These are phyloP conservation scores for Drosophila saltans DNA, from an alignment of 1,140 invertebrate genomes.

Conservation along the genomic window DNA sequence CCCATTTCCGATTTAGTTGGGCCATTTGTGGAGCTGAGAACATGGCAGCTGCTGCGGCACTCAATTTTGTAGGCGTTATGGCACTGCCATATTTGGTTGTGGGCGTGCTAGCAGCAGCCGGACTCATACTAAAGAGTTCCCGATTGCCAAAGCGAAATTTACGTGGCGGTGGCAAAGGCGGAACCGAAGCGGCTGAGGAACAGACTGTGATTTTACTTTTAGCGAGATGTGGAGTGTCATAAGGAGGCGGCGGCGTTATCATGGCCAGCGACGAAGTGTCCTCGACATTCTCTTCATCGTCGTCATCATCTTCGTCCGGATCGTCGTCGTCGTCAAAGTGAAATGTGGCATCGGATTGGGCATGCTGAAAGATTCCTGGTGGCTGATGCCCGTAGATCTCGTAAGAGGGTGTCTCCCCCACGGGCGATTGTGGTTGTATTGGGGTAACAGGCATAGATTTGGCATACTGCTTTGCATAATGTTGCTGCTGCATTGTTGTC, in stretches of 20 bases:
- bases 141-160: slow-evolving; percentile 76
- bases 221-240: slow-evolving; percentile 65
- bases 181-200: slow-evolving; percentile 10
- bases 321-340: slow-evolving; percentile 32
- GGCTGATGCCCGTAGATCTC: slow-evolving; percentile 58
- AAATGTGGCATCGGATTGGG: slow-evolving; percentile 49
- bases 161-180: slow-evolving; percentile 63
- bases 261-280: slow-evolving; percentile 77
- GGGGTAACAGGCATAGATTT: slow-evolving; percentile 81
- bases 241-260: slow-evolving; percentile 79
- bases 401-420: slow-evolving; percentile 65
- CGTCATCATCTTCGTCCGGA: slow-evolving; percentile 33
- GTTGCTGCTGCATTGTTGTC: slow-evolving; percentile 24
- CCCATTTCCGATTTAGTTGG: slow-evolving; percentile 78
- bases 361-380: slow-evolving; percentile 31
- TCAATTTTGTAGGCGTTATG: slow-evolving; percentile 77
- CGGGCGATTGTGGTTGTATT: slow-evolving; percentile 72
- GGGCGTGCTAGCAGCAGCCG: slow-evolving; percentile 48
- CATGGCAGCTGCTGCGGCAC: slow-evolving; percentile 74
- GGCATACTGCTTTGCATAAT: slow-evolving; percentile 50
- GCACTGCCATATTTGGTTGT: slow-evolving; percentile 54
- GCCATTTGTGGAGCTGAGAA: slow-evolving; percentile 77
- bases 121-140: slow-evolving; percentile 77
- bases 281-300: slow-evolving; percentile 48
- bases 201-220: slow-evolving; percentile 6